phyloP scores from a whole-genome alignment of 2,888 invertebrate genomes.

The Muscina levida region DNA sequence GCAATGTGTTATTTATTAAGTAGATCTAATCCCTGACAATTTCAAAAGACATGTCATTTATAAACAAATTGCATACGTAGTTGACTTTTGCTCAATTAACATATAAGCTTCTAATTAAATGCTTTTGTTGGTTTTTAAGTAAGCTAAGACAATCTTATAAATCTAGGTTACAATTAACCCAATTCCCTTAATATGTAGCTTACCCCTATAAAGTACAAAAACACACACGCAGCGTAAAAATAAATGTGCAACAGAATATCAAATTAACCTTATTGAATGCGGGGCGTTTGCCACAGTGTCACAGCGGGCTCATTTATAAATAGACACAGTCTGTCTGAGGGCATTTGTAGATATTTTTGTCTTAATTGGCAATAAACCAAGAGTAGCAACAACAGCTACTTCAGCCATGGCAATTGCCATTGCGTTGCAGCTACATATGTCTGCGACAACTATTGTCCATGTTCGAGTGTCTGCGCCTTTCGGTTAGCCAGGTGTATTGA shows the following conservation, averaged over 20 bases:
- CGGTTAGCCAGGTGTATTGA: no score
- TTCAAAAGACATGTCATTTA: no score
- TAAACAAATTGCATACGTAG: background rate
- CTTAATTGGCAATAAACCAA: conserved; percentile 53
- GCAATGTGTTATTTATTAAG: no score
- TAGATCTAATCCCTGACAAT: no score
- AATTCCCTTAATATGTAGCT: conserved; percentile 57
- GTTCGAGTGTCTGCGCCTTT: background rate
- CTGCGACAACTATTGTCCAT: background rate
- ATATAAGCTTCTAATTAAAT: conserved; percentile 2
- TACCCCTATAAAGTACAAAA: conserved; percentile 13
- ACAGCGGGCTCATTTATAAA: background rate
- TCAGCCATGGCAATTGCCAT: no score
- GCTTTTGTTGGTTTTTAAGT: conserved; percentile 19
- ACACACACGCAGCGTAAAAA: background rate
- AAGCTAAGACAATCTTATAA: conserved; percentile 50
- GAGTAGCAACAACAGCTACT: conserved; percentile 12
- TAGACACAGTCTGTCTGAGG: conserved; percentile 18
- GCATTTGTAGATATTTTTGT: conserved; percentile 31
- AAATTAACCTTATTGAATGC: background rate
- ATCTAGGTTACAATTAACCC: conserved; percentile 59
- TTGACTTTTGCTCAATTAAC: conserved; percentile 7
- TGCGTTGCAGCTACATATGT: background rate
- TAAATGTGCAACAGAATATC: background rate
- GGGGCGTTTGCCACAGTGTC: background rate